These are phyloP conservation scores for Mythimna vitellina DNA, from an alignment of 2,888 invertebrate genomes.

Conservation along the genomic window DNA sequence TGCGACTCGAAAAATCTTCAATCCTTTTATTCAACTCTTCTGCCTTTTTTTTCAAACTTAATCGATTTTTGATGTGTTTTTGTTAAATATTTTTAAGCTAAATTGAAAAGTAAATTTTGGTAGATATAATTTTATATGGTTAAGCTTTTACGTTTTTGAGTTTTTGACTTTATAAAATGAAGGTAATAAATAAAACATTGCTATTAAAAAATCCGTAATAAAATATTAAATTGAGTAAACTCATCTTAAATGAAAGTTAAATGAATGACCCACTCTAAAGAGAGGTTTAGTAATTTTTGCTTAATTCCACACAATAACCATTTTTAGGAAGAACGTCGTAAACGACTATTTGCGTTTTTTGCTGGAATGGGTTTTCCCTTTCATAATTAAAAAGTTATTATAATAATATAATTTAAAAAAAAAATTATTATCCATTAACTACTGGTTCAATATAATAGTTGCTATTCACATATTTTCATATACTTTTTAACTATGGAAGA, in stretches of 20 bases:
- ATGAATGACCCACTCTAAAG: not conserved
- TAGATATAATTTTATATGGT: constrained; percentile 1
- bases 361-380: too few species aligned
- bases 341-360: too few species aligned
- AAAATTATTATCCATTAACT: too few species aligned
- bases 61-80: constrained; percentile 2
- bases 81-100: not conserved
- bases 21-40: too few species aligned
- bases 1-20: constrained; percentile 24
- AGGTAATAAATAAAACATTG: not conserved
- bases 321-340: too few species aligned
- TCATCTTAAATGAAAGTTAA: not conserved
- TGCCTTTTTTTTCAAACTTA: constrained; percentile 1
- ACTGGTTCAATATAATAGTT: too few species aligned
- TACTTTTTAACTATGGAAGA: too few species aligned
- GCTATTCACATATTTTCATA: too few species aligned
- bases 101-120: not conserved
- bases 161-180: not conserved
- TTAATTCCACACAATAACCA: too few species aligned
- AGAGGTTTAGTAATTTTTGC: too few species aligned
- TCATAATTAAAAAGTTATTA: too few species aligned
- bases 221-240: not conserved
- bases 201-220: not conserved
- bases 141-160: not conserved
- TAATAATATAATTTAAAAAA: too few species aligned